Conservation (phyloP, 1,140 invertebrate genomes). For the Bombus consobrinus region DNA sequence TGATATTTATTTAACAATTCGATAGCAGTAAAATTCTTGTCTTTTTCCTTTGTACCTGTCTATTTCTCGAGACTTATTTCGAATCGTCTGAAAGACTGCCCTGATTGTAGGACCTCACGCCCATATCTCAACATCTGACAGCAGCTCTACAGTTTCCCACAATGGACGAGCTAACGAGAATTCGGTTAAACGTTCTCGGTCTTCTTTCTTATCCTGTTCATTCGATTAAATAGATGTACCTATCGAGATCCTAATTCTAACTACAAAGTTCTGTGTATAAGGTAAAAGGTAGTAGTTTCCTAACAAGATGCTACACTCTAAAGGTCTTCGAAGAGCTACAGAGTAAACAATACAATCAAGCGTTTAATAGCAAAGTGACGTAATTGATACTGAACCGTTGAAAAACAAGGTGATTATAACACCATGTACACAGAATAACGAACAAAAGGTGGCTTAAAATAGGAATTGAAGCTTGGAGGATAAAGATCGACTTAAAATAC, state of each 20-base stretch:
- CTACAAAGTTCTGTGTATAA: background rate
- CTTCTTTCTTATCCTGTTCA: background rate
- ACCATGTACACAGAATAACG: too few relatives aligned
- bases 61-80: background rate
- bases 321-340: background rate
- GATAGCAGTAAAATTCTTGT: too few relatives aligned
- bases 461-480: background rate
- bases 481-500: background rate
- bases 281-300: too few relatives aligned
- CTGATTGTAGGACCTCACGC: background rate
- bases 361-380: too few relatives aligned
- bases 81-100: background rate
- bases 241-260: background rate
- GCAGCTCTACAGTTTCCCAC: background rate
- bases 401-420: background rate
- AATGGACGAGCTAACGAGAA: constrained; percentile 25
- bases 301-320: too few relatives aligned
- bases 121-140: background rate
- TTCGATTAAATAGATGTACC: background rate
- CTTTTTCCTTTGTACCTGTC: background rate
- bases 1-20: background rate
- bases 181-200: background rate
- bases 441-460: background rate
- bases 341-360: background rate
- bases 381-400: background rate